A percentile compares a stretch with the other conserved stretches of the same genome.
These are phyloP conservation scores for Oophaga pumilio DNA, from an alignment of 2,113 vertebrate species.

Conservation along the genomic window DNA sequence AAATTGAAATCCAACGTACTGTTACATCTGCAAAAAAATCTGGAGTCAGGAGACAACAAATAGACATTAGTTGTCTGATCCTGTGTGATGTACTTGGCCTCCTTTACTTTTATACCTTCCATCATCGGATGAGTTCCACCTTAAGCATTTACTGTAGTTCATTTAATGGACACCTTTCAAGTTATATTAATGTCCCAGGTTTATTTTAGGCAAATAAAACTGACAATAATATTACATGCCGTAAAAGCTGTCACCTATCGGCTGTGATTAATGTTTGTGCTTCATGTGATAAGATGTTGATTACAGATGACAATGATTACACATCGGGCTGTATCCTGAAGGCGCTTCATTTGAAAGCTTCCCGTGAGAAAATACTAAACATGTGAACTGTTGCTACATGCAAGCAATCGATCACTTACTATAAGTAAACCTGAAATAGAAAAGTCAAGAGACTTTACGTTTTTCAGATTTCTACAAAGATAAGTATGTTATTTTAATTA, in stretches of 20 bases:
- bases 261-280: conserved; percentile 3
- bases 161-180: neutral
- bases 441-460: neutral
- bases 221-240: neutral
- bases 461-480: neutral
- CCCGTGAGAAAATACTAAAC: conserved; percentile 9
- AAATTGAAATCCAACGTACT: no score
- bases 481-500: conserved; percentile 4
- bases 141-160: neutral
- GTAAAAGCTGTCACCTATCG: neutral
- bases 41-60: no score
- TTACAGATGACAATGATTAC: neutral
- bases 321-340: neutral
- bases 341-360: conserved; percentile 10
- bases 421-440: neutral
- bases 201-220: neutral
- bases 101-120: neutral
- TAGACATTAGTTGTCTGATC: neutral
- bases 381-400: conserved; percentile 17
- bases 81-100: neutral
- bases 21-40: no score
- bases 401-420: conserved; percentile 21
- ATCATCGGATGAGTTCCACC: neutral
- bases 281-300: neutral
- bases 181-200: neutral